Base-by-base conservation (phyloP, 1,140 invertebrate genomes). In the Eciton burchellii region DNA sequence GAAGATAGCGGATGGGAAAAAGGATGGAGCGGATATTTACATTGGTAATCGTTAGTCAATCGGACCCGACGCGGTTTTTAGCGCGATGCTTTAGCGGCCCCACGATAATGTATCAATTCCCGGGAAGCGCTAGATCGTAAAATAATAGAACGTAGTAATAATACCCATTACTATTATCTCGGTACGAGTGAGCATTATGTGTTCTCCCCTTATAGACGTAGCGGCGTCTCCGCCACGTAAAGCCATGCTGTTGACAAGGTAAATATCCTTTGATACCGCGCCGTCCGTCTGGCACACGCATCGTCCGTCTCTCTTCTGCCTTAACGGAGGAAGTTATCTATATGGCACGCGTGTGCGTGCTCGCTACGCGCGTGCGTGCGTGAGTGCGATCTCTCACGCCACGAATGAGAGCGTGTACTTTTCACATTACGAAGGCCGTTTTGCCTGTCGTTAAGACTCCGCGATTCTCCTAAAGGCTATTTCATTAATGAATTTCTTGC, bases 221-320 rank as follows among this genome's bases (percentile, higher is more conserved):
- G 74, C 86, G 85, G 85, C 83, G 86, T 88, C 82, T 85, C 86
- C 81, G 79, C 43, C 72, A 63, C 86, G 82, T 82, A 87, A 91
- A 90, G 84, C 88, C 87, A 88, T 85, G 84, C 85, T 91, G 90
- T 91, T 91, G 88, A 91, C 90, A 91, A 81, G 90, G 90, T 83
- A 91, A 91, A 91, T 91, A 91, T 91, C 81, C 90, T 91, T 91
- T 91, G 90, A 91, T 91, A 91, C 74, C 74, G 63, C 76, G 89
- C 89, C 90, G 90, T 91, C 90, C 77, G 90, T 91, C 90, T 90
- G 89, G 84, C 86, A 91, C 90, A 91, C 87, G 88, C 90, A 88
- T 91, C 90, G 85, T 84, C 87, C 86, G 77, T 57, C 81, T 83
- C 85, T 88, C 72, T 43, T 88, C 81, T 74, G 77, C 66, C 74